These are phyloP conservation scores for Malacoraja senta DNA, from an alignment of 2,797 vertebrate species.

Conservation along the genomic window DNA sequence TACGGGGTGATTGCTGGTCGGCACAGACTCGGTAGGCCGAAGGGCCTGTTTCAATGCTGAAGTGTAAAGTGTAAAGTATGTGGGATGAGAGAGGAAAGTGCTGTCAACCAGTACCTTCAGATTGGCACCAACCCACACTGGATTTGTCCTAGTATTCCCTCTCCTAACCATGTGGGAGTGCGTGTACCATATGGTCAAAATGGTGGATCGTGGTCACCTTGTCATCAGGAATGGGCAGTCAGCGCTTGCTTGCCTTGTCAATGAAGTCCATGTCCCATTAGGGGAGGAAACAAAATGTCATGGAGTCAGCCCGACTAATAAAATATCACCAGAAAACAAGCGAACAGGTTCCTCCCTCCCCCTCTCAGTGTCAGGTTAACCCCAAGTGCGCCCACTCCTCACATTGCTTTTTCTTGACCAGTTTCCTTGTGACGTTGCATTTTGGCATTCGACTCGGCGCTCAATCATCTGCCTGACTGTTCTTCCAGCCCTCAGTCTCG, in stretches of 20 bases:
- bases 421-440: neutral
- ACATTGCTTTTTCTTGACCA: neutral
- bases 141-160: too few species aligned
- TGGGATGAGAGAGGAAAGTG: neutral
- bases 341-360: neutral
- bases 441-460: neutral
- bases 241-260: too few species aligned
- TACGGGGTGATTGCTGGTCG: too few species aligned
- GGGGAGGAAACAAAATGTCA: neutral
- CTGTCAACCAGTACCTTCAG: neutral
- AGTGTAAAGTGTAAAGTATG: too few species aligned
- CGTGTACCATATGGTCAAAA: too few species aligned
- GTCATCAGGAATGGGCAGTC: too few species aligned
- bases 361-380: neutral
- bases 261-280: too few species aligned
- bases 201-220: too few species aligned
- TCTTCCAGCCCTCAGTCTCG: neutral
- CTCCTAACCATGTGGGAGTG: too few species aligned
- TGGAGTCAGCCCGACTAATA: neutral
- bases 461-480: neutral
- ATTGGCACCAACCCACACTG: too few species aligned
- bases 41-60: too few species aligned
- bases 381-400: neutral
- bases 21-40: too few species aligned
- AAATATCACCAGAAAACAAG: neutral